A percentile compares a stretch with the other conserved stretches of the same genome.
These are phyloP conservation scores for Drosophila pectinifera DNA, from an alignment of 1,140 invertebrate genomes.

Conservation along the genomic window DNA sequence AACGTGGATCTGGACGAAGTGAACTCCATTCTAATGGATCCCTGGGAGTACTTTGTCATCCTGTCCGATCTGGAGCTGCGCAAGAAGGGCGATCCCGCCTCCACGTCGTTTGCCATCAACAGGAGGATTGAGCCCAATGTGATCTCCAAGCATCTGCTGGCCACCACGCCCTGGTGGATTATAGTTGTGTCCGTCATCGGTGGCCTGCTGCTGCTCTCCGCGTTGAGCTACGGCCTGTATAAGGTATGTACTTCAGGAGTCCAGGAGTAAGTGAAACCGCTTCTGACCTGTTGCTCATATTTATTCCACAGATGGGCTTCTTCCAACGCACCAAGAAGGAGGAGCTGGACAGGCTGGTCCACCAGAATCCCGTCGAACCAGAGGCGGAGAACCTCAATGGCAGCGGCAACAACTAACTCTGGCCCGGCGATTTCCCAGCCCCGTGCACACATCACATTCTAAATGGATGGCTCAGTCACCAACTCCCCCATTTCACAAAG, in stretches of 20 bases:
- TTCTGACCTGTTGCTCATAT: too few relatives aligned
- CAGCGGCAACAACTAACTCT: slow-evolving; percentile 44
- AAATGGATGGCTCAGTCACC: slow-evolving; percentile 50
- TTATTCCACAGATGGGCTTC: slow-evolving; percentile 64
- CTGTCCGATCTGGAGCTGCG: slow-evolving; percentile 57
- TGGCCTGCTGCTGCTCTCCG: slow-evolving; percentile 70
- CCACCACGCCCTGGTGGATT: slow-evolving; percentile 65
- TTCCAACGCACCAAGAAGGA: slow-evolving; percentile 79
- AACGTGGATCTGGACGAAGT: slow-evolving; percentile 77
- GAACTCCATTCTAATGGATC: slow-evolving; percentile 77
- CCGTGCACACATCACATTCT: slow-evolving; percentile 61
- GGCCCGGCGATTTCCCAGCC: not conserved
- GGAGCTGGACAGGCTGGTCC: slow-evolving; percentile 70
- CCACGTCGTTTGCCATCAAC: slow-evolving; percentile 50
- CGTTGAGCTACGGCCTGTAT: slow-evolving; percentile 70
- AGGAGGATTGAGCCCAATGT: slow-evolving; percentile 75
- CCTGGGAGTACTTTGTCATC: slow-evolving; percentile 82
- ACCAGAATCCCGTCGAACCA: slow-evolving; percentile 68
- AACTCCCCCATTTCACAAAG: slow-evolving; percentile 38
- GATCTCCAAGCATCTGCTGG: slow-evolving; percentile 76
- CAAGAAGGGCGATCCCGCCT: slow-evolving; percentile 66
- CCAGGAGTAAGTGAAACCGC: too few relatives aligned
- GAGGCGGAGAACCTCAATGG: slow-evolving; percentile 80
- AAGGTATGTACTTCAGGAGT: slow-evolving; percentile 55
- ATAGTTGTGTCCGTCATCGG: slow-evolving; percentile 71